Conservation (phyloP, 2,888 invertebrate genomes). For the Chalcis sispes region DNA sequence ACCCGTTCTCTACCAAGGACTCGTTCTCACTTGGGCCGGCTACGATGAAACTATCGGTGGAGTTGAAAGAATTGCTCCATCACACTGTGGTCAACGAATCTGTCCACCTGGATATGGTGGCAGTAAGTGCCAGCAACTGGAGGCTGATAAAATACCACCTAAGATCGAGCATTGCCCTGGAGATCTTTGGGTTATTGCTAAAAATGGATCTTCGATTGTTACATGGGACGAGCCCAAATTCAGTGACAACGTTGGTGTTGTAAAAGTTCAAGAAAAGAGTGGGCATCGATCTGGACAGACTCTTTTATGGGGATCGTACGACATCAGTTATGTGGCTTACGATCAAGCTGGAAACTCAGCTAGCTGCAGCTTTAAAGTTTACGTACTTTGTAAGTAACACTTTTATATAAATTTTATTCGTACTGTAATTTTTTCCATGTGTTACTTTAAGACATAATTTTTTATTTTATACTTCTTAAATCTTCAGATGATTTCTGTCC, state of each 20-base stretch:
- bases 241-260: conserved; percentile 91
- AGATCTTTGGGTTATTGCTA: conserved; percentile 95
- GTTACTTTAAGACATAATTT: not conserved
- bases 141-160: conserved; percentile 90
- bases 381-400: conserved; percentile 85
- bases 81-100: conserved; percentile 92
- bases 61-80: conserved; percentile 93
- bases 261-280: conserved; percentile 87
- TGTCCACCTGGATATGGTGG: conserved; percentile 94
- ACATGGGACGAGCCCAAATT: conserved; percentile 95
- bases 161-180: conserved; percentile 93
- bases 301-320: conserved; percentile 92
- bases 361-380: conserved; percentile 93
- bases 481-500: conserved; percentile 93
- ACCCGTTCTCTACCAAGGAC: conserved; percentile 90
- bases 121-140: conserved; percentile 88
- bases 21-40: conserved; percentile 94
- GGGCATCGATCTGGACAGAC: conserved; percentile 93
- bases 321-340: conserved; percentile 94
- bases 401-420: conserved; percentile 2
- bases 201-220: conserved; percentile 92
- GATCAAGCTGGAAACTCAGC: conserved; percentile 95
- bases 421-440: no score
- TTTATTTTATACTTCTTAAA: conserved; percentile 22
- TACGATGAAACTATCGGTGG: conserved; percentile 93